Conservation (phyloP, 2,113 vertebrate species). For the Apteryx mantelli region DNA sequence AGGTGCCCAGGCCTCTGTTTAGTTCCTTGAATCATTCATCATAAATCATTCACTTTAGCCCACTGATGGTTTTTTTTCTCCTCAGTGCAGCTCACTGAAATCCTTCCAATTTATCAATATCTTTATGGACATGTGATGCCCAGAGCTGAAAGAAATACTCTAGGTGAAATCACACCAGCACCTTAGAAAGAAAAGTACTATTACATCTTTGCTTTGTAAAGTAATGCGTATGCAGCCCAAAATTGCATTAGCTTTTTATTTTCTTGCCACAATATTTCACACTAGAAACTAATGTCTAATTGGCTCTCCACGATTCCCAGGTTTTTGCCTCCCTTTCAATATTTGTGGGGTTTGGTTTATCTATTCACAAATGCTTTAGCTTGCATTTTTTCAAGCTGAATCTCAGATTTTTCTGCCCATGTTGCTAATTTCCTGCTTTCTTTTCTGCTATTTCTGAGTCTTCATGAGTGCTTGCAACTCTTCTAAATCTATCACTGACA, state of each 20-base stretch:
- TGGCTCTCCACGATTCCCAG: neutral
- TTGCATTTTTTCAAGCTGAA: neutral
- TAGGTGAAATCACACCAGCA: neutral
- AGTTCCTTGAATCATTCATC: neutral
- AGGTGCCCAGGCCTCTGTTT: neutral
- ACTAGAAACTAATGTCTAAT: neutral
- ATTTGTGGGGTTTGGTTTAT: neutral
- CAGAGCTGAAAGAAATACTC: neutral
- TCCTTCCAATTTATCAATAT: neutral
- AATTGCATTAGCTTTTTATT: neutral
- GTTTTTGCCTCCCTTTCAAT: neutral
- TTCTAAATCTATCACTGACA: neutral
- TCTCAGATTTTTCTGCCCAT: neutral
- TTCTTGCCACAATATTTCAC: neutral
- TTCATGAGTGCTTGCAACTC: neutral
- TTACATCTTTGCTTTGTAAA: neutral
- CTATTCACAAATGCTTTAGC: neutral
- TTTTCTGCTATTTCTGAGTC: neutral
- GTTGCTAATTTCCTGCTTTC: neutral
- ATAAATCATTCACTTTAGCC: neutral
- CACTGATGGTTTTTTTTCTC: accelerated
- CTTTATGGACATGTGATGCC: neutral
- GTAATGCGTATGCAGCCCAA: neutral
- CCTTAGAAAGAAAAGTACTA: neutral
- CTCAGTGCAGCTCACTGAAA: neutral